A percentile compares a stretch with the other conserved stretches of the same genome.
phyloP scores from a whole-genome alignment of 2,113 vertebrate species.

The Coryphaenoides rupestris region DNA sequence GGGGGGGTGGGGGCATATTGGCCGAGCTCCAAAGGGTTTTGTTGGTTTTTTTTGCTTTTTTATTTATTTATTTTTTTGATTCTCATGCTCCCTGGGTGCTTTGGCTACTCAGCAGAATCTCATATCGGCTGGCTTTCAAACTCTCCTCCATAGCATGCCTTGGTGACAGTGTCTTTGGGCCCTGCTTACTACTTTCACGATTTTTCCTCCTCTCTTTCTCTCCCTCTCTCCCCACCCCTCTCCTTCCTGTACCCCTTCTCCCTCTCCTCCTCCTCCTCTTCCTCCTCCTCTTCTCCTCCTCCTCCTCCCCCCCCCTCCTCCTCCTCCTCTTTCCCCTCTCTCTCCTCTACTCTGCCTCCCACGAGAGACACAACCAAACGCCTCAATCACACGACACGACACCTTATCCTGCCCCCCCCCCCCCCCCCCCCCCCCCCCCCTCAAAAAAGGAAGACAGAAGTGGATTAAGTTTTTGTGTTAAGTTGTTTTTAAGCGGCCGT shows the following conservation, averaged over 20 bases:
- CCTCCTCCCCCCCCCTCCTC: too few relatives aligned
- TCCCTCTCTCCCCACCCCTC: too few relatives aligned
- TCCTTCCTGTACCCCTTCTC: too few relatives aligned
- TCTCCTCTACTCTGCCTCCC: slow-evolving; percentile 57
- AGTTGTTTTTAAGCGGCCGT: slow-evolving; percentile 54
- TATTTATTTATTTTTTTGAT: slow-evolving; percentile 38
- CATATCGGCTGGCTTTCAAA: slow-evolving; percentile 92
- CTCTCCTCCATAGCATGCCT: slow-evolving; percentile 94
- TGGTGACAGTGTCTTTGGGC: slow-evolving; percentile 84
- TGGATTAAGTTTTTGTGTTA: slow-evolving; percentile 7
- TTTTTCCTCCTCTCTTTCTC: slow-evolving; percentile 28
- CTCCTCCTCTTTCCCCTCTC: slow-evolving; percentile 57
- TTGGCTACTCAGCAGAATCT: slow-evolving; percentile 82
- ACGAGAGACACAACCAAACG: slow-evolving; percentile 52
- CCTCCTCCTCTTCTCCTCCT: slow-evolving; percentile 65
- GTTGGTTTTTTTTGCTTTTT: too few relatives aligned
- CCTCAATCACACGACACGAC: slow-evolving; percentile 13
- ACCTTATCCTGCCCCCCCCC: too few relatives aligned
- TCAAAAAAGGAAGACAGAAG: slow-evolving; percentile 24
- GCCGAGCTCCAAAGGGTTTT: slow-evolving; percentile 80
- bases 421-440: too few relatives aligned
- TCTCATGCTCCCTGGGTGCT: slow-evolving; percentile 81
- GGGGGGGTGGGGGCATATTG: slow-evolving; percentile 79
- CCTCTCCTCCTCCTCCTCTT: slow-evolving; percentile 66
- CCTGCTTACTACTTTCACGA: slow-evolving; percentile 62